A percentile compares a stretch with the other conserved stretches of the same genome.
Evolutionary conservation across 2,797 vertebrate species (phyloP).

Genomic region (Karalla daura): DNA sequence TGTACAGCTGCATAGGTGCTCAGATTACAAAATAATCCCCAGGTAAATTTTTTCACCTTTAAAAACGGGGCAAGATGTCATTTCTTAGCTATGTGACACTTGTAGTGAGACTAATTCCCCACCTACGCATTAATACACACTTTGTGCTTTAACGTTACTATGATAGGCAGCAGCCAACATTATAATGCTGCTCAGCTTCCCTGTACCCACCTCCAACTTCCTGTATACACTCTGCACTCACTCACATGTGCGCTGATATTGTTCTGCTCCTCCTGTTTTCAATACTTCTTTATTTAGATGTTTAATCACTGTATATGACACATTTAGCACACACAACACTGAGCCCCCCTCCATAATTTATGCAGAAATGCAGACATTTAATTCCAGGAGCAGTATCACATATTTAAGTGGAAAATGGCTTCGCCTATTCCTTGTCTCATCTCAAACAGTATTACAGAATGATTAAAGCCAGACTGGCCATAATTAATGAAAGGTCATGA

Average conservation of each 20-base stretch:
- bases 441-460: slow-evolving; percentile 79
- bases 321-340: slow-evolving; percentile 61
- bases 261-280: slow-evolving; percentile 35
- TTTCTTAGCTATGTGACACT: slow-evolving; percentile 67
- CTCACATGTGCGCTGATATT: slow-evolving; percentile 23
- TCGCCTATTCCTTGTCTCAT: slow-evolving; percentile 78
- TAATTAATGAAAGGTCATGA: slow-evolving; percentile 90
- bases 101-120: slow-evolving; percentile 79
- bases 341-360: slow-evolving; percentile 71
- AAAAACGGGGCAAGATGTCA: slow-evolving; percentile 70
- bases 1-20: slow-evolving; percentile 71
- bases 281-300: slow-evolving; percentile 66
- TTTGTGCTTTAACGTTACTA: slow-evolving; percentile 55
- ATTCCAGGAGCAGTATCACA: slow-evolving; percentile 73
- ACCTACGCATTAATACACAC: slow-evolving; percentile 69
- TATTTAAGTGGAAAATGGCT: slow-evolving; percentile 79
- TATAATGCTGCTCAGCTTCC: slow-evolving; percentile 62
- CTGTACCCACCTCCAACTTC: slow-evolving; percentile 42
- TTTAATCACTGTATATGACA: slow-evolving; percentile 75
- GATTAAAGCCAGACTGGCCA: slow-evolving; percentile 83
- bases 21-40: slow-evolving; percentile 87
- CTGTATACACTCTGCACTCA: slow-evolving; percentile 32
- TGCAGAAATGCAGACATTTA: slow-evolving; percentile 81
- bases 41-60: slow-evolving; percentile 80
- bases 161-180: slow-evolving; percentile 64